Conservation (phyloP, 2,888 invertebrate genomes). For the Brachycybe producta region DNA sequence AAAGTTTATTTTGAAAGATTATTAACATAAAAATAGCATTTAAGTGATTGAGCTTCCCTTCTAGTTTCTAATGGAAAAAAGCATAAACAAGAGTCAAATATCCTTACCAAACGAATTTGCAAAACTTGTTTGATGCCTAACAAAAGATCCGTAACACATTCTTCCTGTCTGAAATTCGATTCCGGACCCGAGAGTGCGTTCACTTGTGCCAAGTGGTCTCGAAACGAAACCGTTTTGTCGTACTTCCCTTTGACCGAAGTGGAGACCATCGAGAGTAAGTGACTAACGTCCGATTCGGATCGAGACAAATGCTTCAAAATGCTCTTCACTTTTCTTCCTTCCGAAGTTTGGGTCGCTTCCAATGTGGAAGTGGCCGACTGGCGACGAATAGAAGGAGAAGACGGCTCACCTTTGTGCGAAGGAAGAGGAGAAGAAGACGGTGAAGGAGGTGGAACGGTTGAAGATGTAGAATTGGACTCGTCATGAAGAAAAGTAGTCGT, state of each 20-base stretch:
- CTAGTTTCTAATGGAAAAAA: too few relatives aligned
- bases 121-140: conserved; percentile 68
- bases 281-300: conserved; percentile 15
- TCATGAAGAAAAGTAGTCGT: too few relatives aligned
- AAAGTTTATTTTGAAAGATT: too few relatives aligned
- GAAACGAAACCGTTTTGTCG: conserved; percentile 14
- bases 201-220: conserved; percentile 11
- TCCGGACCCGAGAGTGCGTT: conserved; percentile 2
- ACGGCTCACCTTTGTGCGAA: background rate
- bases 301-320: conserved; percentile 65
- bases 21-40: too few relatives aligned
- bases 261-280: background rate
- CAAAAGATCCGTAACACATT: conserved; percentile 66
- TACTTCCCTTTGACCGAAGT: conserved; percentile 4
- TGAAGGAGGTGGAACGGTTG: background rate
- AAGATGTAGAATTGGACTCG: too few relatives aligned
- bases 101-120: conserved; percentile 45
- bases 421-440: too few relatives aligned
- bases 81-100: too few relatives aligned
- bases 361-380: too few relatives aligned
- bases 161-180: conserved; percentile 44
- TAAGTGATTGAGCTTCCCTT: too few relatives aligned
- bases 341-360: background rate
- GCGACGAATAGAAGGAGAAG: too few relatives aligned
- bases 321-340: conserved; percentile 61